Base-by-base conservation (phyloP, 2,888 invertebrate genomes). In the Eristalinus aeneus region DNA sequence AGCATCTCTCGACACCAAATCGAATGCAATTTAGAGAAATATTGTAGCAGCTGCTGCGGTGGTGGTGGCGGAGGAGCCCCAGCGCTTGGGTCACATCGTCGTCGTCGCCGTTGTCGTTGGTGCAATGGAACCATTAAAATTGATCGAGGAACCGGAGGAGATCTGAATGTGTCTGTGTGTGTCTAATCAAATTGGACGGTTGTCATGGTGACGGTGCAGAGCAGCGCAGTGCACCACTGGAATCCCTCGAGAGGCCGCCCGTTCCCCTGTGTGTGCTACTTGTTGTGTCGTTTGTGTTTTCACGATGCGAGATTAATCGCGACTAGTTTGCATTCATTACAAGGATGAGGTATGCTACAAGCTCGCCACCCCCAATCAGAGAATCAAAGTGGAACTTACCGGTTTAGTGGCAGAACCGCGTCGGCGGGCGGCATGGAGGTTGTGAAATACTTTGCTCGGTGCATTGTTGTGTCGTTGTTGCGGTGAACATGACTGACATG, bases 11-110 rank as follows among this genome's bases (percentile, higher is more conserved):
- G 80, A 80, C 76, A 80, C 76, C 76, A 80, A 85, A 76, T 77
- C 86, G 86, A 86, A 86, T 86, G 86, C 86, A 86, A 86, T 82
- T 86, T 82, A 78, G 86, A 82, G 65, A 86, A 86, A 86, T 86
- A 86, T 82, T 86, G 77, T 71, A 67, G 68, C 73, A 77, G 63
- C 65, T n/a, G 68, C 32, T 39, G 63, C 58, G 34, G 54, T 68
- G 53, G 36, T n/a, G 6, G 61, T 39, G 9, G 60, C 56, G 39
- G 73, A 80, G 64, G 46, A 76, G 73, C 73, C 81, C 61, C 68
- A 69, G 69, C 65, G 73, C 60, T 32, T 77, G 54, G 81, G 81
- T 86, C 81, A 82, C 81, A 86, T 86, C 27, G 5, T 2, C 27
- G 27, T 27, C 27, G 27, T 27, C 27, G 27, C 5, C 5, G 39